Evolutionary conservation across 2,113 vertebrate species (phyloP).

Genomic region (Pampusana beccarii): DNA sequence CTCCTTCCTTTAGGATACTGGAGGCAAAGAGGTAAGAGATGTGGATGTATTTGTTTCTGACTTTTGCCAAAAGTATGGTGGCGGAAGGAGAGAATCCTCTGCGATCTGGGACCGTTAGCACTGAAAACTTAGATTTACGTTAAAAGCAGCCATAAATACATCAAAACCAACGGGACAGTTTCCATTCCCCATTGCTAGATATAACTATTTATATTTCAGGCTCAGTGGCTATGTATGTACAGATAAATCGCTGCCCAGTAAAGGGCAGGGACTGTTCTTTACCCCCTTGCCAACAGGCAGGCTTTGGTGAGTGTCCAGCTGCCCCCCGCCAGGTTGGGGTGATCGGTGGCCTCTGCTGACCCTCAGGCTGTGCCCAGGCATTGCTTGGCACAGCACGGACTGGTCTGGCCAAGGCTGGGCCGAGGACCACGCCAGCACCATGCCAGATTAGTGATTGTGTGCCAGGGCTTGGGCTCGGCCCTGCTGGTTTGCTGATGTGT

Average conservation of each 20-base stretch:
- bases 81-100: background rate
- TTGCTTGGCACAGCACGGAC: background rate
- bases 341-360: background rate
- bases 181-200: slow-evolving; percentile 54
- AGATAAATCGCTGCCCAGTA: background rate
- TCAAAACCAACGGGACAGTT: slow-evolving; percentile 43
- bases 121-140: slow-evolving; percentile 7
- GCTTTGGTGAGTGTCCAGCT: background rate
- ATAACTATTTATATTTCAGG: slow-evolving; percentile 30
- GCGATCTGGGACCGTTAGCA: background rate
- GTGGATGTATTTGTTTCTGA: background rate
- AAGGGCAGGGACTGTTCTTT: background rate
- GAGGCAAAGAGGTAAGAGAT: background rate
- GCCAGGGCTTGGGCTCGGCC: background rate
- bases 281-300: accelerated
- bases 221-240: background rate
- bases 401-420: background rate
- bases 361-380: background rate
- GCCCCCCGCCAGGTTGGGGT: background rate
- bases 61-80: background rate
- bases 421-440: too few species aligned
- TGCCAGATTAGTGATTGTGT: accelerated
- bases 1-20: background rate
- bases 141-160: slow-evolving; percentile 48
- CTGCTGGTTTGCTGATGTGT: accelerated